phyloP scores from a whole-genome alignment of 2,113 vertebrate genomes.

The Cromileptes altivelis region DNA sequence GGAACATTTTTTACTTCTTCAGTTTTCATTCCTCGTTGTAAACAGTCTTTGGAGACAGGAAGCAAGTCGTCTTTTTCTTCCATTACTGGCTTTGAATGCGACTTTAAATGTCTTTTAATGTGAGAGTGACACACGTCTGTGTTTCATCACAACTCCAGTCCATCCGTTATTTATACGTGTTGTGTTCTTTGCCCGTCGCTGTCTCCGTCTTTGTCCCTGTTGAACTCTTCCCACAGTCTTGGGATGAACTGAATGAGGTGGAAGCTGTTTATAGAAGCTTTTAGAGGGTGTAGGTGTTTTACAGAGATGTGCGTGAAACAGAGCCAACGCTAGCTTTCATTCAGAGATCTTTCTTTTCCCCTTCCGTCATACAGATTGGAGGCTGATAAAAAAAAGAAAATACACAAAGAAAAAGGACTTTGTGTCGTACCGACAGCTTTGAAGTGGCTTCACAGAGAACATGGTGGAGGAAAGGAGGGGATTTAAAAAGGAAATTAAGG shows the following conservation, averaged over 20 bases:
- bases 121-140: slow-evolving; percentile 51
- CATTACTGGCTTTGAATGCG: slow-evolving; percentile 43
- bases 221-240: slow-evolving; percentile 51
- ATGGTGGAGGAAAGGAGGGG: slow-evolving; percentile 58
- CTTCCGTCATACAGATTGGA: slow-evolving; percentile 26
- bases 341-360: slow-evolving; percentile 25
- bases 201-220: slow-evolving; percentile 29
- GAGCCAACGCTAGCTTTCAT: slow-evolving; percentile 31
- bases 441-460: slow-evolving; percentile 68
- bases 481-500: slow-evolving; percentile 50
- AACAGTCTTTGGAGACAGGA: slow-evolving; percentile 76
- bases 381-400: slow-evolving; percentile 27
- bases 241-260: slow-evolving; percentile 38
- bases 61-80: slow-evolving; percentile 51
- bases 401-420: slow-evolving; percentile 24
- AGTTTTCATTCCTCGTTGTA: slow-evolving; percentile 55
- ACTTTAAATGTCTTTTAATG: slow-evolving; percentile 59
- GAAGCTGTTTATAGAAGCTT: slow-evolving; percentile 56
- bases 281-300: slow-evolving; percentile 39
- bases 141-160: slow-evolving; percentile 61
- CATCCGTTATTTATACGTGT: slow-evolving; percentile 20
- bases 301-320: slow-evolving; percentile 36
- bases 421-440: slow-evolving; percentile 81
- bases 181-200: slow-evolving; percentile 28
- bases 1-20: slow-evolving; percentile 38